Base-by-base conservation (phyloP, 1,140 invertebrate species). In the Platyura marginata region DNA sequence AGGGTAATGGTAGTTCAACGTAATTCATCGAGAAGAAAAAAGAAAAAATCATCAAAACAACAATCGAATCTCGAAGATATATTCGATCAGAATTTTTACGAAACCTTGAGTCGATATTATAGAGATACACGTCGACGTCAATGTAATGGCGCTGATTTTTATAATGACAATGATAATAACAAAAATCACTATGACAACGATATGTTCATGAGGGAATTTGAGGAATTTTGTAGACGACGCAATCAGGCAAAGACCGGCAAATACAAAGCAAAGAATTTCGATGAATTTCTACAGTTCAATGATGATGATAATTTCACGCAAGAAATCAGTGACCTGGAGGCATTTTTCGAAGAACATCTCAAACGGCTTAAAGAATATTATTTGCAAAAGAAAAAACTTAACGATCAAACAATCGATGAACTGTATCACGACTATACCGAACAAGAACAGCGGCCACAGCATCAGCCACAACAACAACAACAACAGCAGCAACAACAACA, bases 1-100 rank as follows among this genome's bases (percentile, higher is more conserved):
- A 48, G 70, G 41, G 70, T 66, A 8, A 68, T 62, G 47, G 60
- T 55, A 40, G 43, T 44, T 10, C 53, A 10, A 58, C 51, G 53
- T 29, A 56, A 48, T 44, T 59, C 56, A 1, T 40, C 51, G 44
- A 47, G 55, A 43, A 49, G 57, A 43, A 56, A 57, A 40, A 66
- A 63, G 46, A 60, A 58, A 41, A 54, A 46, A 45, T 44, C 37
- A 23, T 33, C 18, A 9, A 38, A 38, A 38, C 34, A 11, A 36
- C 34, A 36, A 16, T n/a, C 6, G 9, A 6, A 36, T 9, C 34
- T 29, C 25, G 13, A 29, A 8, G 13, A 29, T 13, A 29, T 29
- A 13, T 29, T 29, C 13, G 25, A 29, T 13, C 25, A 29, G 25
- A 29, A 13, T 29, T 29, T 29, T 29, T 29, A 29, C 13, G 25